Evolutionary conservation across 2,113 vertebrate genomes (phyloP).

Genomic region (Eupsittula cactorum): DNA sequence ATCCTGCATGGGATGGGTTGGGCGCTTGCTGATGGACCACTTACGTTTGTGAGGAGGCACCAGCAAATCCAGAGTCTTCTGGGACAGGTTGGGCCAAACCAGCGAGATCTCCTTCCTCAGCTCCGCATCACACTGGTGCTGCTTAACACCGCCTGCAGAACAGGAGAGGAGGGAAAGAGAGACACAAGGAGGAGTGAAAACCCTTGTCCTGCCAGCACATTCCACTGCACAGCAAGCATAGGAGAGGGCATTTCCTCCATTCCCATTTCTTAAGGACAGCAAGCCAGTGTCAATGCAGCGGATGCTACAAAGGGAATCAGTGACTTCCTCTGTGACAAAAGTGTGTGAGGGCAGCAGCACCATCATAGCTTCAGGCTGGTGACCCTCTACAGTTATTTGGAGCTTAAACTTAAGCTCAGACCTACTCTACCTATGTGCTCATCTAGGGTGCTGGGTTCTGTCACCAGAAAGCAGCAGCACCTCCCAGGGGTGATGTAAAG

Average conservation of each 20-base stretch:
- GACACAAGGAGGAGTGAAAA: not conserved
- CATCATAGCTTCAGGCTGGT: not conserved
- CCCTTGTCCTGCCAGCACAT: rapidly evolving
- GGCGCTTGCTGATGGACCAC: not conserved
- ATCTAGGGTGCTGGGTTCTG: not conserved
- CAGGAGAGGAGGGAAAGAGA: not conserved
- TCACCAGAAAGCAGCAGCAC: not conserved
- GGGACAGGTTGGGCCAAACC: slow-evolving; percentile 93
- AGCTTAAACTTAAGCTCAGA: not conserved
- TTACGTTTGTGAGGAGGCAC: slow-evolving; percentile 95
- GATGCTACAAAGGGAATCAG: rapidly evolving
- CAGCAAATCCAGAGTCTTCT: slow-evolving; percentile 91
- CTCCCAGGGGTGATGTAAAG: not conserved
- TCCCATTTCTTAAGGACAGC: rapidly evolving
- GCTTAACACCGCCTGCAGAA: slow-evolving; percentile 83
- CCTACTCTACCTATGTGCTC: not conserved
- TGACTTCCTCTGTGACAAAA: rapidly evolving
- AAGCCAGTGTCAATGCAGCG: not conserved
- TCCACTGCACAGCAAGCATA: not conserved
- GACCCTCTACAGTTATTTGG: not conserved
- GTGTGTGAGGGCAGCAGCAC: not conserved
- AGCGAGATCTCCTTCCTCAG: slow-evolving; percentile 89
- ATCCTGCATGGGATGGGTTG: rapidly evolving
- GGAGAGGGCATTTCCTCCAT: not conserved
- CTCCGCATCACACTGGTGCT: slow-evolving; percentile 89